A percentile compares a stretch with the other conserved stretches of the same genome.
Conservation (phyloP, 1,140 invertebrate species). For the Oryzaephilus surinamensis region DNA sequence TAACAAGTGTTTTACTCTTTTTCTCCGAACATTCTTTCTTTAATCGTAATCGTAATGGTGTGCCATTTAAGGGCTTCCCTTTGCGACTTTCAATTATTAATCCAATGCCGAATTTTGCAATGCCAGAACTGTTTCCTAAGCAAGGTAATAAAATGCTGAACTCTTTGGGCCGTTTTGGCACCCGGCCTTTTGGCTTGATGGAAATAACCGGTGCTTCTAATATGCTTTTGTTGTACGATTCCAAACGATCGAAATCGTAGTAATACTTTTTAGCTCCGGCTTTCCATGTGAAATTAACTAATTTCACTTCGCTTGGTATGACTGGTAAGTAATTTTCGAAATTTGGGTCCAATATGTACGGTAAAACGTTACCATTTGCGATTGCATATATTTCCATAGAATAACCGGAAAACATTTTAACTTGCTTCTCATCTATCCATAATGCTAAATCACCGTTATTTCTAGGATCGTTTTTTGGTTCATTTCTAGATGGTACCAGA, state of each 20-base stretch:
- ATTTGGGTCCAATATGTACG: slow-evolving; percentile 78
- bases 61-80: slow-evolving; percentile 70
- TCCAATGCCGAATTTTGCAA: slow-evolving; percentile 80
- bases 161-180: slow-evolving; percentile 77
- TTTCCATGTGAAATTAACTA: slow-evolving; percentile 89
- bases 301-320: slow-evolving; percentile 80
- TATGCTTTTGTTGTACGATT: slow-evolving; percentile 73
- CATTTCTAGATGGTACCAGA: slow-evolving; percentile 24
- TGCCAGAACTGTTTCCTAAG: slow-evolving; percentile 76
- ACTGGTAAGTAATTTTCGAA: slow-evolving; percentile 79
- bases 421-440: slow-evolving; percentile 81
- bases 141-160: slow-evolving; percentile 88
- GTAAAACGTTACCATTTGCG: slow-evolving; percentile 68
- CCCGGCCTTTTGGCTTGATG: slow-evolving; percentile 70
- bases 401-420: slow-evolving; percentile 80
- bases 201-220: slow-evolving; percentile 76
- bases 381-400: slow-evolving; percentile 84
- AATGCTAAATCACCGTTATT: slow-evolving; percentile 59
- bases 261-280: slow-evolving; percentile 74
- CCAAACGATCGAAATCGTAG: slow-evolving; percentile 77
- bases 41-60: slow-evolving; percentile 77
- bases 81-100: slow-evolving; percentile 71
- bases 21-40: slow-evolving; percentile 89
- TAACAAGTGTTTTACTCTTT: slow-evolving; percentile 47
- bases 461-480: slow-evolving; percentile 31